Evolutionary conservation across 2,113 vertebrate species (phyloP).

Genomic region (Pteruthius melanotis): DNA sequence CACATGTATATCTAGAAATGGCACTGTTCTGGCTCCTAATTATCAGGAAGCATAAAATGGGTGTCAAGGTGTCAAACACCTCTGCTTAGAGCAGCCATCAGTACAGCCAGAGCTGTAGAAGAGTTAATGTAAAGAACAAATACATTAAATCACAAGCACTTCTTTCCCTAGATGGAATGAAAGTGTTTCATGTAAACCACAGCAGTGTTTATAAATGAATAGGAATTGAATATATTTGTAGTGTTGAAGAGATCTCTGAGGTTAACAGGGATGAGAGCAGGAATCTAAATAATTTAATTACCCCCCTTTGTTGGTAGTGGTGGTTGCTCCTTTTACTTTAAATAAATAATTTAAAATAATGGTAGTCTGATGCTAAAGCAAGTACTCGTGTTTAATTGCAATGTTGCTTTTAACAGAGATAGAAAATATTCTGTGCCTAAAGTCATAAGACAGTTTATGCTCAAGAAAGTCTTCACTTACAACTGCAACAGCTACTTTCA

Average conservation of each 20-base stretch:
- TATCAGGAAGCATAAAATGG: neutral
- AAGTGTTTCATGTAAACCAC: neutral
- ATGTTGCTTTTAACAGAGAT: neutral
- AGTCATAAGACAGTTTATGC: neutral
- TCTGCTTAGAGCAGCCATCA: neutral
- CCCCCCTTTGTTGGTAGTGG: neutral
- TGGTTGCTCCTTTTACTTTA: neutral
- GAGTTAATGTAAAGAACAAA: neutral
- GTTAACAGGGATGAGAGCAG: neutral
- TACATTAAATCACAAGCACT: neutral
- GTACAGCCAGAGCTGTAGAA: neutral
- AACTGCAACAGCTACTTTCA: neutral
- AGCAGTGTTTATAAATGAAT: neutral
- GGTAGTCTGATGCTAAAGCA: neutral
- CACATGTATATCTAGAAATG: neutral
- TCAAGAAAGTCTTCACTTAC: neutral
- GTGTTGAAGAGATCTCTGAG: neutral
- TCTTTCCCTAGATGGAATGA: neutral
- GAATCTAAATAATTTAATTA: neutral
- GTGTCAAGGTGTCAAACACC: neutral
- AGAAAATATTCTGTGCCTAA: neutral
- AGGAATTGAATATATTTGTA: neutral
- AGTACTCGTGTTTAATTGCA: neutral
- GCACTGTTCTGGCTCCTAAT: neutral
- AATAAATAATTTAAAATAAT: neutral